phyloP scores from a whole-genome alignment of 2,113 vertebrate genomes.

The Neopipo cinnamomea region DNA sequence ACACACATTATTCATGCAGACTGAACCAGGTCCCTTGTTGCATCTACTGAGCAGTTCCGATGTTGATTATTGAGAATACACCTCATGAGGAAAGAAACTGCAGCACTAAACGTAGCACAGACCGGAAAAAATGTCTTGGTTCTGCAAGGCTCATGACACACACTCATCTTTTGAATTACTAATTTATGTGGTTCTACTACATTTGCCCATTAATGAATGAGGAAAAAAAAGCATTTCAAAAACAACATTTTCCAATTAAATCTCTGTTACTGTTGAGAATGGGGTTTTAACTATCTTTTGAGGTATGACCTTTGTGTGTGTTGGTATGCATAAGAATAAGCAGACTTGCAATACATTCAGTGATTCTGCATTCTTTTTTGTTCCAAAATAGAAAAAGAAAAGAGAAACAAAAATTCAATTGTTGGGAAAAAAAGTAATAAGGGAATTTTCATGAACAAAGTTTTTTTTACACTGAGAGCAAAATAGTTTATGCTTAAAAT shows the following conservation, averaged over 20 bases:
- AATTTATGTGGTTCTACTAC: neutral
- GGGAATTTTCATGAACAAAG: neutral
- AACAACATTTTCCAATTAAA: neutral
- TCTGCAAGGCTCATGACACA: neutral
- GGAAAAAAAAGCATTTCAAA: neutral
- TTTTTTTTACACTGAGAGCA: neutral
- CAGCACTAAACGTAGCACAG: neutral
- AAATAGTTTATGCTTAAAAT: neutral
- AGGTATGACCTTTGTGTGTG: neutral
- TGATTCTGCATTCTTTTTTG: neutral
- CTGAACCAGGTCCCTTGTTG: neutral
- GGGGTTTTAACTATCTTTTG: neutral
- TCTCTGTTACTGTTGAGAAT: neutral
- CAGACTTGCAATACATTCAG: neutral
- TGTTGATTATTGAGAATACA: accelerated
- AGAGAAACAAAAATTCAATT: neutral
- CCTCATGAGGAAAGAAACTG: neutral
- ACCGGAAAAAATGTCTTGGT: neutral
- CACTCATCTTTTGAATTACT: neutral
- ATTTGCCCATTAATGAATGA: conserved; percentile 15
- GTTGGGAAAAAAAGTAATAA: neutral
- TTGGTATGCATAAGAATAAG: neutral
- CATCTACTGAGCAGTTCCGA: accelerated
- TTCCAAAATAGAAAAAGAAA: neutral
- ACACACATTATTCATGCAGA: neutral